phyloP scores from a whole-genome alignment of 2,797 vertebrate species.

The Enteromius afrohamiltoni region DNA sequence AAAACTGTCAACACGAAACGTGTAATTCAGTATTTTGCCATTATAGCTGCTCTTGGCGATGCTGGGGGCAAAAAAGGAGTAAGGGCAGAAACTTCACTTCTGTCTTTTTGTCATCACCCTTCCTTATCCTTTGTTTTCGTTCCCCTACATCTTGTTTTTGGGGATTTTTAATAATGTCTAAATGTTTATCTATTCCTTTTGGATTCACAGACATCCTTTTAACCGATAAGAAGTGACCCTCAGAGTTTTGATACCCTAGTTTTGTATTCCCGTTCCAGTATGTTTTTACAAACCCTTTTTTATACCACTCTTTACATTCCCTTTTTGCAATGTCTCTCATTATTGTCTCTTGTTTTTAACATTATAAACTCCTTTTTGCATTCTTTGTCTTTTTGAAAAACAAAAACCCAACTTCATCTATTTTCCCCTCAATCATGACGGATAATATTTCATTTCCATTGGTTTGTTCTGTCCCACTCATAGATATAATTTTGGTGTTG shows the following conservation, averaged over 20 bases:
- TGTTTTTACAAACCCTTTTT: slow-evolving; percentile 54
- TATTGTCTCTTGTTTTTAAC: slow-evolving; percentile 36
- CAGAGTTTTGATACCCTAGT: slow-evolving; percentile 30
- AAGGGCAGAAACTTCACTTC: slow-evolving; percentile 68
- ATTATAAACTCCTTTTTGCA: slow-evolving; percentile 25
- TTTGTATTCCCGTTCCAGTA: slow-evolving; percentile 37
- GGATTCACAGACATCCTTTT: slow-evolving; percentile 39
- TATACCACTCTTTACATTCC: slow-evolving; percentile 42
- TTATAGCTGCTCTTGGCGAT: slow-evolving; percentile 90
- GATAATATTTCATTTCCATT: slow-evolving; percentile 52
- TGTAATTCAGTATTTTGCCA: slow-evolving; percentile 98
- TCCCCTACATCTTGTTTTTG: slow-evolving; percentile 40
- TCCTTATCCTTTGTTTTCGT: slow-evolving; percentile 36
- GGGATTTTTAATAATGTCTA: slow-evolving; percentile 25
- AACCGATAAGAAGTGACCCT: slow-evolving; percentile 44
- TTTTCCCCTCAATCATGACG: slow-evolving; percentile 31
- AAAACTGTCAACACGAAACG: slow-evolving; percentile 99
- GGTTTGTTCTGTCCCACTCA: slow-evolving; percentile 5
- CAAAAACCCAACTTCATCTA: slow-evolving; percentile 11
- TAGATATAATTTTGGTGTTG: neutral
- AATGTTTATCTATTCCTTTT: slow-evolving; percentile 36
- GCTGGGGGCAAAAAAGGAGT: slow-evolving; percentile 89
- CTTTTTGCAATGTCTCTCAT: slow-evolving; percentile 40
- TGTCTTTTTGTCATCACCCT: slow-evolving; percentile 45
- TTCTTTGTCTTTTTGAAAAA: slow-evolving; percentile 26